These are phyloP conservation scores for Antheraea yamamai DNA, from an alignment of 2,888 invertebrate genomes.

Conservation along the genomic window DNA sequence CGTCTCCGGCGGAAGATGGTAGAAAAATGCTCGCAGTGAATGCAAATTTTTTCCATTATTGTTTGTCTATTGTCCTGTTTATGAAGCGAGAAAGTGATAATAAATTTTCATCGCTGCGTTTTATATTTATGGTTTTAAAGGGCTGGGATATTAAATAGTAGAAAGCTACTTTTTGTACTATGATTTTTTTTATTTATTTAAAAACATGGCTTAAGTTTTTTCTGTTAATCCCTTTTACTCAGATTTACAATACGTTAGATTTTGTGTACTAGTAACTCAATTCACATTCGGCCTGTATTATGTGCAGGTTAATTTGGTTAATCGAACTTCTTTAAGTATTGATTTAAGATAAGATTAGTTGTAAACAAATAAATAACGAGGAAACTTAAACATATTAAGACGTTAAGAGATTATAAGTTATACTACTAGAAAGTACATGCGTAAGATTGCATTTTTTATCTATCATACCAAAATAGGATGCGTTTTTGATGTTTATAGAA, in stretches of 20 bases:
- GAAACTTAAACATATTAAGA: neutral
- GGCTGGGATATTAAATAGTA: conserved; percentile 25
- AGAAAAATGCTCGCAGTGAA: conserved; percentile 72
- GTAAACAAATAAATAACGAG: neutral
- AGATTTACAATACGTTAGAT: neutral
- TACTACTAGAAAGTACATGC: neutral
- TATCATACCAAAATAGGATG: neutral
- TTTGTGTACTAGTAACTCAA: neutral
- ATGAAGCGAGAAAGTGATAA: conserved; percentile 65
- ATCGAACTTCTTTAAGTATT: neutral
- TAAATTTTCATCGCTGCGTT: conserved; percentile 38
- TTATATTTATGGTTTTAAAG: conserved; percentile 42
- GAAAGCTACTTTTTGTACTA: neutral
- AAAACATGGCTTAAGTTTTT: neutral
- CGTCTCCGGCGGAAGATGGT: conserved; percentile 71
- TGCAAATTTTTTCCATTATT: conserved; percentile 77
- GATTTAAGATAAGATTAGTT: neutral
- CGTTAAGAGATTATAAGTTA: neutral
- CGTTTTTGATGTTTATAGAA: neutral
- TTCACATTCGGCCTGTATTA: neutral
- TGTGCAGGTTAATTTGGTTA: neutral
- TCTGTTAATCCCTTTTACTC: neutral
- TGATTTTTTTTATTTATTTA: neutral
- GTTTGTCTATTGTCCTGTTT: conserved; percentile 77
- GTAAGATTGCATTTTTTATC: neutral